Base-by-base conservation (phyloP, 1,140 invertebrate species). In the Papilio dardanus region DNA sequence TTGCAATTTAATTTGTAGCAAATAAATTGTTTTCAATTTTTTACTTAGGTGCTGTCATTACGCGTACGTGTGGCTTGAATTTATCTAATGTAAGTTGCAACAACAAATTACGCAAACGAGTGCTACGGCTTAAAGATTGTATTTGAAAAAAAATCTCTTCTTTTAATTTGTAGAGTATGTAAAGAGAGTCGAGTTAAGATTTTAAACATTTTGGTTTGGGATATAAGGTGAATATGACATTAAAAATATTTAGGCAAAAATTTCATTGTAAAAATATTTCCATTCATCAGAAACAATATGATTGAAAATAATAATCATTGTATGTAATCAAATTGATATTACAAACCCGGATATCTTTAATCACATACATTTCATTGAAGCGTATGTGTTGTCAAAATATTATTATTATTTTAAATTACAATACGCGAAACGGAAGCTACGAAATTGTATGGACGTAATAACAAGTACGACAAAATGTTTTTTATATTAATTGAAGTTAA, bases 1-100 rank as follows among this genome's bases (percentile, higher is more conserved):
- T 40, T 69, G 31, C 67, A 69, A 37, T 69, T 40, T 69, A 69
- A 69, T 40, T 40, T 69, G 67, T 12, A 69, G 21, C 67, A 19
- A 37, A 31, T 69, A 69, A 42, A 69, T 69, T 35, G 67, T 2
- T 42, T 40, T 19, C 35, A 69, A 69, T 69, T 69, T 69, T 69
- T 69, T 40, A 67, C 65, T 21, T 69, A 24, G 2, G 35, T 30
- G 30, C 30, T 33, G 19, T 40, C 31, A 69, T 40, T 69, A 40
- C n/a, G 33, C 24, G 31, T 69, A 40, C n/a, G 33, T 24, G 31
- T 69, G 8, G 24, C 19, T 37, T 35, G 7, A 35, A 35, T 14
- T 28, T 37, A 37, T 8, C 19, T 69, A 69, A 69, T 69, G 67
- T 40, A 37, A 68, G 35, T 68, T 68, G 33, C 66, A 68, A 68